Base-by-base conservation (phyloP, 2,113 vertebrate genomes). In the Neomonachus schauinslandi region DNA sequence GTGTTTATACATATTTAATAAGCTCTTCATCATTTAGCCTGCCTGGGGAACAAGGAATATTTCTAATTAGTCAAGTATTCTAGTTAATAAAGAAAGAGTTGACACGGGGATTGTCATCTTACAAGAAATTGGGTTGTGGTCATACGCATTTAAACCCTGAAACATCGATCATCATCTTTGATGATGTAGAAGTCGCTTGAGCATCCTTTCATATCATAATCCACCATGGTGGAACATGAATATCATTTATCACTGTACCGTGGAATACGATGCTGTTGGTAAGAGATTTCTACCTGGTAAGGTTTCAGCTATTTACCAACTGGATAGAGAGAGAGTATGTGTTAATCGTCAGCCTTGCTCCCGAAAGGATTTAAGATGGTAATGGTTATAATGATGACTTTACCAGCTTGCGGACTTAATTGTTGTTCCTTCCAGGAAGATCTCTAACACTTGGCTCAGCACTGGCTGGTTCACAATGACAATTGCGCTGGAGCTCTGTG, bases 391-490 rank as follows among this genome's bases (percentile, higher is more conserved):
- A 92, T 65, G 72, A 97, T 89, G 97, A 91, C 91, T 90, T 97
- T 96, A 89, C 88, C 97, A 98, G 94, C 69, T 84, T 98, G 89
- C 89, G 98, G 97, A 98, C 98, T 97, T 98, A 97, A 97, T 97
- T 97, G 72, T 98, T 98, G 98, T 98, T 98, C 81, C 97, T 99
- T 99, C 98, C 99, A 99, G 99, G 99, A 99, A 99, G 99, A 99
- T 99, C 95, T 99, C 99, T 63, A 99, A 99, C 98, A 99, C 99
- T 33, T 99, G 99, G 99, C 99, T 99, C 95, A 99, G 99, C 98
- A 99, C 99, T 1, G 99, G 99, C 98, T 99, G 99, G 99, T 99
- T 99, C 99, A 99, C 99, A 13, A 99, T 99, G 99, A 99, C 99
- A 26, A 99, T 99, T 39, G 99, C 99, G 1, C 98, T 99, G 98